Percentiles rank a stretch among this genome's conserved stretches.
phyloP scores from a whole-genome alignment of 1,140 invertebrate genomes.

The Gryllus bimaculatus region DNA sequence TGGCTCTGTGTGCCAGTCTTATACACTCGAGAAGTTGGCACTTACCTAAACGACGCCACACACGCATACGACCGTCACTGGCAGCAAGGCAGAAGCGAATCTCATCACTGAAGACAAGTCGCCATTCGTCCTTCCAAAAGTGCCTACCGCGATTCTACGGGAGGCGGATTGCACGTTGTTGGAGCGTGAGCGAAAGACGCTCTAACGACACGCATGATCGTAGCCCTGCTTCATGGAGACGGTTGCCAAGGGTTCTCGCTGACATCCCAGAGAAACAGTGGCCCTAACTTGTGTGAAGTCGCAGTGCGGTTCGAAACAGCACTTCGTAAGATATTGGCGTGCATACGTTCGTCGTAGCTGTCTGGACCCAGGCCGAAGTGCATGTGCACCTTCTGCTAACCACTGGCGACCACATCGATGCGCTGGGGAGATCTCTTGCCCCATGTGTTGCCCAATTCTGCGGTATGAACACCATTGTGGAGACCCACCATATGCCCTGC shows the following conservation, averaged over 20 bases:
- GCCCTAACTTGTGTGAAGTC: not conserved
- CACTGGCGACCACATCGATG: not conserved
- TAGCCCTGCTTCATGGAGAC: not conserved
- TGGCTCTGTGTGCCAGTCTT: not conserved
- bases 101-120: not conserved
- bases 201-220: not conserved
- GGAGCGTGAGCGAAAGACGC: not conserved
- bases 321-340: not conserved
- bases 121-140: not conserved
- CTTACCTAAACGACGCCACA: not conserved
- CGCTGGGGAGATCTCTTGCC: no score
- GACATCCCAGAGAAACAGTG: not conserved
- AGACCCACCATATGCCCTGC: not conserved
- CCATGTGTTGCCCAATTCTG: not conserved
- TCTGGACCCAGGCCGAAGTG: not conserved
- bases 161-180: not conserved
- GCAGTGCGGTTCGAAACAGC: not conserved
- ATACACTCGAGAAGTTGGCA: not conserved
- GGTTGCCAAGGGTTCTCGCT: not conserved
- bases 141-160: not conserved
- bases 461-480: not conserved
- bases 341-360: not conserved
- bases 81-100: not conserved
- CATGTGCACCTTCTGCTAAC: not conserved
- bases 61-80: not conserved